phyloP scores from a whole-genome alignment of 1,140 invertebrate genomes.

The Phthorimaea operculella region DNA sequence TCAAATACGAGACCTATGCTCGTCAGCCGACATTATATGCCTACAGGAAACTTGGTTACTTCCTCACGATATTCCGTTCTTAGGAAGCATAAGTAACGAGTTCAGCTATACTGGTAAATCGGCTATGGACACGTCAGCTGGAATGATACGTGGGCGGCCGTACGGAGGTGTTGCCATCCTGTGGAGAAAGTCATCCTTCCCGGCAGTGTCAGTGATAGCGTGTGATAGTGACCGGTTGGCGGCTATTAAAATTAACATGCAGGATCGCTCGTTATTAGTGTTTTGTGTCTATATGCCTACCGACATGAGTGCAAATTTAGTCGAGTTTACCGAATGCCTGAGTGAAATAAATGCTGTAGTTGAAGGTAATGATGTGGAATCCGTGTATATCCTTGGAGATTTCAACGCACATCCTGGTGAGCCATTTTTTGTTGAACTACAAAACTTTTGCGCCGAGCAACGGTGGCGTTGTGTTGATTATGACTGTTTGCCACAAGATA shows the following conservation, averaged over 20 bases:
- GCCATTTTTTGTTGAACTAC: not conserved
- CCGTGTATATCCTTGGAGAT: slow-evolving; percentile 2
- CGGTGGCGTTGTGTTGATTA: slow-evolving; percentile 3
- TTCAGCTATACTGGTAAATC: not conserved
- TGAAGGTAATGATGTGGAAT: slow-evolving; percentile 5
- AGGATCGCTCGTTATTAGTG: not conserved
- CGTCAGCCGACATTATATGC: not conserved
- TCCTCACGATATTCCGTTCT: not conserved
- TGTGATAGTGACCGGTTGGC: not conserved
- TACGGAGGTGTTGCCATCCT: slow-evolving; percentile 5
- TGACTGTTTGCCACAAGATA: slow-evolving; percentile 3
- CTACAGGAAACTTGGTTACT: not conserved
- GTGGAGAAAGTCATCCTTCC: slow-evolving; percentile 1
- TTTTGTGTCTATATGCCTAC: slow-evolving; percentile 5
- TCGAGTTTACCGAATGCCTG: slow-evolving; percentile 6
- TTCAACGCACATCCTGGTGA: slow-evolving; percentile 2
- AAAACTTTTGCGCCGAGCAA: slow-evolving; percentile 7
- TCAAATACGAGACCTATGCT: not conserved
- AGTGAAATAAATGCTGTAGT: slow-evolving; percentile 8
- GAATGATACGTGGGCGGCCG: not conserved
- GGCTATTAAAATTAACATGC: not conserved
- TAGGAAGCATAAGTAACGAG: not conserved
- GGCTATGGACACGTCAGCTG: not conserved
- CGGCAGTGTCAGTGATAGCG: not conserved
- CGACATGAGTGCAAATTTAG: not conserved